These are phyloP conservation scores for Leistus spinibarbis DNA, from an alignment of 2,888 invertebrate species.

Conservation along the genomic window DNA sequence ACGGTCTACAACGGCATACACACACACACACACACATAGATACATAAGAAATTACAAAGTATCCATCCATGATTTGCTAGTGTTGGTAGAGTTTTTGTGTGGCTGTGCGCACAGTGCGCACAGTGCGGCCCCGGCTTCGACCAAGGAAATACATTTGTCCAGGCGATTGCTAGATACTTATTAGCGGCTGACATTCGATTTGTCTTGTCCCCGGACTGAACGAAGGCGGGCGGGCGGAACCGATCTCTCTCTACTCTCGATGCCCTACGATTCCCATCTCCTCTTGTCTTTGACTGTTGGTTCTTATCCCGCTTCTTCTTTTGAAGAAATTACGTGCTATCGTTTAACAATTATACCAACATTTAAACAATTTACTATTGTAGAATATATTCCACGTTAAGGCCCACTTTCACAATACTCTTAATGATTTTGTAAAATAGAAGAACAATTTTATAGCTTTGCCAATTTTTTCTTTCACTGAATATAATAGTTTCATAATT, in stretches of 20 bases:
- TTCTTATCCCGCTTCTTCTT: background rate
- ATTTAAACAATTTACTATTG: background rate
- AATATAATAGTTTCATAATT: too few species aligned
- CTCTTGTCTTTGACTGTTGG: background rate
- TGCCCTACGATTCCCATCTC: background rate
- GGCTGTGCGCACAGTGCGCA: background rate
- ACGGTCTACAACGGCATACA: background rate
- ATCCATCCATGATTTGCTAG: slow-evolving; percentile 1
- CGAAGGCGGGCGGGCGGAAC: slow-evolving; percentile 51
- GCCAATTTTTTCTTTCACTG: too few species aligned
- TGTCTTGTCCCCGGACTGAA: slow-evolving; percentile 58
- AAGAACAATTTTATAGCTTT: too few species aligned
- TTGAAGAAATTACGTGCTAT: background rate
- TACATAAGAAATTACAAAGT: slow-evolving; percentile 34
- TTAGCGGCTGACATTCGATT: slow-evolving; percentile 63
- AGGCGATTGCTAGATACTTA: slow-evolving; percentile 59
- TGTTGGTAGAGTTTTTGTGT: slow-evolving; percentile 9
- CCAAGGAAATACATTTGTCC: slow-evolving; percentile 57
- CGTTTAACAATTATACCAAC: background rate
- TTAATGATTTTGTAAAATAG: too few species aligned
- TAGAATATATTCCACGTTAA: too few species aligned
- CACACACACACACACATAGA: slow-evolving; percentile 1
- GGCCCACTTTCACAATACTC: too few species aligned
- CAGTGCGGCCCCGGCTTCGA: slow-evolving; percentile 2
- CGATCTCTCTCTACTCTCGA: background rate